Evolutionary conservation across 2,797 vertebrate genomes (phyloP).

Genomic region (Lerista edwardsae): DNA sequence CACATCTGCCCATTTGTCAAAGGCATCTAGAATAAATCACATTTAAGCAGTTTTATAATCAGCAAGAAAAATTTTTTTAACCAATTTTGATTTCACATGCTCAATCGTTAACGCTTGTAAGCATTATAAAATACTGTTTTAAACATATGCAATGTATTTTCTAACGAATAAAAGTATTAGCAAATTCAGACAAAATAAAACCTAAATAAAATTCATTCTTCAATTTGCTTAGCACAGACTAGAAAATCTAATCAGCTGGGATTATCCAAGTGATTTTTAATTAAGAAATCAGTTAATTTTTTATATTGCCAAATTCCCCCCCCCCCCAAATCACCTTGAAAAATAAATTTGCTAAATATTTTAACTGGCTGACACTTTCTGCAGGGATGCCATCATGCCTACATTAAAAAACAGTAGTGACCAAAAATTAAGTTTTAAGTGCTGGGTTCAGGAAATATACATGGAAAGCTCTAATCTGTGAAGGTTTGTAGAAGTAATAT

Average conservation of each 20-base stretch:
- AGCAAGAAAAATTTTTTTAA: slow-evolving; percentile 6
- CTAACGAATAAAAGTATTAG: neutral
- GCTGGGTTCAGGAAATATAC: too few relatives aligned
- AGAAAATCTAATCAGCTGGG: too few relatives aligned
- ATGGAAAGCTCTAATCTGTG: neutral
- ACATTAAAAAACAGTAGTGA: neutral
- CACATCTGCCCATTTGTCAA: slow-evolving; percentile 95
- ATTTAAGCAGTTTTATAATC: slow-evolving; percentile 20
- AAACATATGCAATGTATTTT: neutral
- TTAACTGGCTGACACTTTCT: neutral
- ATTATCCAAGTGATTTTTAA: neutral
- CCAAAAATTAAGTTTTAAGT: neutral
- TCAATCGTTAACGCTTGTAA: slow-evolving; percentile 21
- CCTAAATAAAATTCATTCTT: neutral
- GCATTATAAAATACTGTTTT: slow-evolving; percentile 22
- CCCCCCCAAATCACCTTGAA: too few relatives aligned
- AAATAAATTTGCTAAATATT: too few relatives aligned
- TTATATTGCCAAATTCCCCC: neutral
- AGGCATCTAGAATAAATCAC: slow-evolving; percentile 85
- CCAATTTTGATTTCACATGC: slow-evolving; percentile 17
- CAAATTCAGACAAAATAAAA: neutral
- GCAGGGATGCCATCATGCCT: neutral
- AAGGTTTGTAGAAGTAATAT: neutral
- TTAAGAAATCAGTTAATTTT: too few relatives aligned
- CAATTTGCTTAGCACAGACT: neutral